Evolutionary conservation across 2,113 vertebrate genomes (phyloP).

Genomic region (Rhagologus leucostigma): DNA sequence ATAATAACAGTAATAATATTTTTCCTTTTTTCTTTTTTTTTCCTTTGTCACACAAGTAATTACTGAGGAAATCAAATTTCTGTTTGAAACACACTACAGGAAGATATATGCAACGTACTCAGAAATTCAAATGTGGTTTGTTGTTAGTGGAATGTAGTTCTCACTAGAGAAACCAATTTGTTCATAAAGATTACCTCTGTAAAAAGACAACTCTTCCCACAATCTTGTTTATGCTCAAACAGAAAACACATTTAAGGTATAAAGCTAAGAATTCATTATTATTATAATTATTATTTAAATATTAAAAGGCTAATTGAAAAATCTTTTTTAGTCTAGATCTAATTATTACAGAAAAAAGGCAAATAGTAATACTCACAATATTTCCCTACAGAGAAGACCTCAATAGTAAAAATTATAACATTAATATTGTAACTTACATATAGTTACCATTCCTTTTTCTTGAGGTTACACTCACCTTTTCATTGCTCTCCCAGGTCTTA

Average conservation of each 20-base stretch:
- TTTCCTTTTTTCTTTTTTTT: not conserved
- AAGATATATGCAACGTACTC: not conserved
- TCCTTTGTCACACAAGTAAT: not conserved
- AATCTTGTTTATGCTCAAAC: not conserved
- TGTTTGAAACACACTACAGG: not conserved
- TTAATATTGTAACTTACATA: not conserved
- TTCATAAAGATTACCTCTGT: not conserved
- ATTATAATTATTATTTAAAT: not conserved
- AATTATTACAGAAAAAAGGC: not conserved
- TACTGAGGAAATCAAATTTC: not conserved
- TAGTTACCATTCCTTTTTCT: not conserved
- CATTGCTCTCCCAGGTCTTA: not conserved
- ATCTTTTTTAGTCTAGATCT: not conserved
- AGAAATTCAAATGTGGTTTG: not conserved
- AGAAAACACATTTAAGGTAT: not conserved
- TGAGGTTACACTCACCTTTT: not conserved
- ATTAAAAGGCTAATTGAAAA: not conserved
- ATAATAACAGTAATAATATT: not conserved
- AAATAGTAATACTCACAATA: not conserved
- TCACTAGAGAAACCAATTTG: not conserved
- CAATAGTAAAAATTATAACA: not conserved
- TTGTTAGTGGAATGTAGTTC: not conserved
- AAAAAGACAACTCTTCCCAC: not conserved
- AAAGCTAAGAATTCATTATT: not conserved
- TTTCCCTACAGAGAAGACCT: not conserved